Conservation (phyloP, 1,140 invertebrate species). For the Drosophila repleta region DNA sequence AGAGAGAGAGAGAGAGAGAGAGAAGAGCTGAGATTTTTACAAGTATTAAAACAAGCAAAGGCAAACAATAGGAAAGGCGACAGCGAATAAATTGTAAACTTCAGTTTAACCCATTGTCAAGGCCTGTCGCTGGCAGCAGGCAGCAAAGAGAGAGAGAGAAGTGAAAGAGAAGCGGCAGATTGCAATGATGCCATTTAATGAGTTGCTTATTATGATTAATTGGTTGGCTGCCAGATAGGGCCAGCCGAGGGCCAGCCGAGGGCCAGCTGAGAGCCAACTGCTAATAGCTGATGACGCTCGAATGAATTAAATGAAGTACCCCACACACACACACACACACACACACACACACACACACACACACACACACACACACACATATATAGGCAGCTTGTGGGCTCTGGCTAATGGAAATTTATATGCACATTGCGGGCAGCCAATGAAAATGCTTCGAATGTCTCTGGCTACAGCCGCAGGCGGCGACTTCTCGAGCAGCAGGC, state of each 20-base stretch:
- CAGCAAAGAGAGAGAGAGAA: not conserved
- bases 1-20: not conserved
- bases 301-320: slow-evolving; percentile 22
- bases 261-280: not conserved
- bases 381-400: no score
- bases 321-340: no score
- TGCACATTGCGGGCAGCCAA: not conserved
- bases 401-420: slow-evolving; percentile 4
- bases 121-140: not conserved
- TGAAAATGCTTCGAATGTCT: not conserved
- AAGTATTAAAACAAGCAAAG: slow-evolving; percentile 33
- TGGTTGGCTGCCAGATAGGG: slow-evolving; percentile 9
- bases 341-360: no score
- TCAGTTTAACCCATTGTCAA: slow-evolving; percentile 21
- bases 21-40: slow-evolving; percentile 13
- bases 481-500: not conserved
- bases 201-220: slow-evolving; percentile 49
- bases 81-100: slow-evolving; percentile 44
- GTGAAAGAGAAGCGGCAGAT: slow-evolving; percentile 10
- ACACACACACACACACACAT: no score
- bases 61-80: slow-evolving; percentile 39
- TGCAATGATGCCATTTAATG: slow-evolving; percentile 43
- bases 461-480: not conserved
- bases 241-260: not conserved
- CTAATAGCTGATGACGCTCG: slow-evolving; percentile 7